Base-by-base conservation (phyloP, 2,888 invertebrate genomes). In the Metopia argyrocephala region DNA sequence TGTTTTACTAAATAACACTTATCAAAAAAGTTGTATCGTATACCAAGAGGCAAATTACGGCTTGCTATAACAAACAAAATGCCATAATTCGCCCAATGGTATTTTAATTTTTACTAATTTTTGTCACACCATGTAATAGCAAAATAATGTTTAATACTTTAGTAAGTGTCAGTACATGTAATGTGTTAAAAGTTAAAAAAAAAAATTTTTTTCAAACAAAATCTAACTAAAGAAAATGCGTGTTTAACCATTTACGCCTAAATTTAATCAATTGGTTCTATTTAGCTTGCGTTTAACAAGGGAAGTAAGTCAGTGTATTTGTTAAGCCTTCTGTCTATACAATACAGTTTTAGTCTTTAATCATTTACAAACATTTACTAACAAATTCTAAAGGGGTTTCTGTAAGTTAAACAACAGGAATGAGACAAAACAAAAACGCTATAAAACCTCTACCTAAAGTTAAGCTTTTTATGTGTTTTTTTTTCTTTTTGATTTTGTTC, bases 401-500 rank as follows among this genome's bases (percentile, higher is more conserved):
- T 12, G 38, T 15, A 2, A n/a, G n/a, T n/a, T n/a, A n/a, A n/a
- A n/a, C n/a, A n/a, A n/a, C n/a, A n/a, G n/a, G 38, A 38, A 15
- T 12, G 15, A 15, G 12, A 38, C 38, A 12, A 1, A 38, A 38
- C 15, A 38, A 38, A 38, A 38, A 2, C 15, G 38, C 38, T 38
- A 38, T 38, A 12, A 38, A 38, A 4, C n/a, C n/a, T 38, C 12
- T 38, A 15, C 38, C 15, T 38, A 38, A 38, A 38, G 38, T 38
- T 12, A 15, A 38, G 38, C 38, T 38, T 38, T 38, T 38, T 15
- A 9, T 38, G 15, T 38, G 38, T 38, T 12, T 9, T 9, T 38
- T 38, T 9, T 7, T 57, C 28, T 31, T 18, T n/a, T 68, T 50
- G 52, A 48, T 69, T 54, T 52, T 56, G 65, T 79, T 65, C 64